Percentiles rank a stretch among this genome's conserved stretches.
Conservation (phyloP, 2,797 vertebrate species). For the Monodelphis domestica region DNA sequence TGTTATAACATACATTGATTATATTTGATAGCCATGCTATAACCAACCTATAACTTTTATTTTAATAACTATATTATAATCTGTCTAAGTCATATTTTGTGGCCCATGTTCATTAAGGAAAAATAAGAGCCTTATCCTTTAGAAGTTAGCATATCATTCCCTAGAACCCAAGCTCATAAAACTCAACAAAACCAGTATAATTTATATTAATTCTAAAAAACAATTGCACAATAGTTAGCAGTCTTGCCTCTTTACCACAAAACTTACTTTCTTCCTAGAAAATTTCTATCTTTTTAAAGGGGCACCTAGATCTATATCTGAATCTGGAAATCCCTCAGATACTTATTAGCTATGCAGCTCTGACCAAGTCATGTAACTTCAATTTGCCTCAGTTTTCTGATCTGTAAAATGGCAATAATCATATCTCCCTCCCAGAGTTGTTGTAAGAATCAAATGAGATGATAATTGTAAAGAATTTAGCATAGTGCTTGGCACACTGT, state of each 20-base stretch:
- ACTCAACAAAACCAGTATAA: not conserved
- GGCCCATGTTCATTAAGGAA: not conserved
- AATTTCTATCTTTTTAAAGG: not conserved
- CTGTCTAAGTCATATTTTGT: not conserved
- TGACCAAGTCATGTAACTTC: not conserved
- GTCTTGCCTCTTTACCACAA: not conserved
- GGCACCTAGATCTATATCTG: not conserved
- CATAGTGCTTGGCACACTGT: not conserved
- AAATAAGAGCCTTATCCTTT: not conserved
- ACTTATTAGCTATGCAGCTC: not conserved
- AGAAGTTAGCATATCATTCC: not conserved
- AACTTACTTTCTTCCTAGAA: not conserved
- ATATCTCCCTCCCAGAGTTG: not conserved
- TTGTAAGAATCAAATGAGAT: not conserved
- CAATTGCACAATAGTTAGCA: not conserved
- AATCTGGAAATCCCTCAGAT: not conserved
- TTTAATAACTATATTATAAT: no score
- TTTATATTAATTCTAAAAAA: not conserved
- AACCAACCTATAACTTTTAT: no score
- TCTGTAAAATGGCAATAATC: not conserved
- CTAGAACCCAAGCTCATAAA: not conserved
- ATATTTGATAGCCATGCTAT: no score
- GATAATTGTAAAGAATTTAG: not conserved
- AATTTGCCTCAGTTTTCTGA: not conserved
- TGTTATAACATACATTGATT: not conserved